phyloP scores from a whole-genome alignment of 2,888 invertebrate species.

The Pandemis heparana region DNA sequence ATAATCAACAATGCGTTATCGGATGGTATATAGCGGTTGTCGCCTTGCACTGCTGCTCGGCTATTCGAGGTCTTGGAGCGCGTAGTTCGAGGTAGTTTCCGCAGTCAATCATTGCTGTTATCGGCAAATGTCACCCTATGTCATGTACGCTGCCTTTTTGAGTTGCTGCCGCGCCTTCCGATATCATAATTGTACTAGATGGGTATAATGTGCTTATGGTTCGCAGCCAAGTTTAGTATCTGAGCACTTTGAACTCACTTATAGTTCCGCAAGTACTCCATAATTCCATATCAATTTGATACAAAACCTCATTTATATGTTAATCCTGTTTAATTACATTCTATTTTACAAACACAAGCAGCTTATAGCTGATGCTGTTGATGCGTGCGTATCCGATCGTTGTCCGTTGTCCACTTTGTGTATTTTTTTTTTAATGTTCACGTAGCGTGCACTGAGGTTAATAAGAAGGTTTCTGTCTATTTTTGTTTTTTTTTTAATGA shows the following conservation, averaged over 20 bases:
- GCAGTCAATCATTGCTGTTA: conserved; percentile 23
- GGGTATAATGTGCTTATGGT: not conserved
- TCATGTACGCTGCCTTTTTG: conserved; percentile 11
- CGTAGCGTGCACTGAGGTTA: too few relatives aligned
- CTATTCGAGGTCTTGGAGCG: conserved; percentile 3
- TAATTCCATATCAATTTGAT: not conserved
- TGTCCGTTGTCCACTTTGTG: too few relatives aligned
- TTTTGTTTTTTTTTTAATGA: too few relatives aligned
- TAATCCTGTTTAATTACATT: too few relatives aligned
- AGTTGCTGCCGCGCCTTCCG: conserved; percentile 4
- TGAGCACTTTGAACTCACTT: not conserved
- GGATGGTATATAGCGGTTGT: conserved; percentile 11
- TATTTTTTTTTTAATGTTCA: too few relatives aligned
- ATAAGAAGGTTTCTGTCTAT: too few relatives aligned
- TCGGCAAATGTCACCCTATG: conserved; percentile 18
- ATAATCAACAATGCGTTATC: conserved; percentile 31
- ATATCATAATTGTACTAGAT: not conserved
- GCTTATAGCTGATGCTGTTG: too few relatives aligned
- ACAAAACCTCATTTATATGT: not conserved
- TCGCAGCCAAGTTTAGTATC: not conserved
- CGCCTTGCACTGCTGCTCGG: conserved; percentile 28
- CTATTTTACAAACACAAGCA: too few relatives aligned
- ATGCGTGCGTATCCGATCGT: too few relatives aligned
- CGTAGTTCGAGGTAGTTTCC: conserved; percentile 27
- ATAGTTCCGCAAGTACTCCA: not conserved